A percentile compares a stretch with the other conserved stretches of the same genome.
phyloP scores from a whole-genome alignment of 2,113 vertebrate species.

The Junco hyemalis region DNA sequence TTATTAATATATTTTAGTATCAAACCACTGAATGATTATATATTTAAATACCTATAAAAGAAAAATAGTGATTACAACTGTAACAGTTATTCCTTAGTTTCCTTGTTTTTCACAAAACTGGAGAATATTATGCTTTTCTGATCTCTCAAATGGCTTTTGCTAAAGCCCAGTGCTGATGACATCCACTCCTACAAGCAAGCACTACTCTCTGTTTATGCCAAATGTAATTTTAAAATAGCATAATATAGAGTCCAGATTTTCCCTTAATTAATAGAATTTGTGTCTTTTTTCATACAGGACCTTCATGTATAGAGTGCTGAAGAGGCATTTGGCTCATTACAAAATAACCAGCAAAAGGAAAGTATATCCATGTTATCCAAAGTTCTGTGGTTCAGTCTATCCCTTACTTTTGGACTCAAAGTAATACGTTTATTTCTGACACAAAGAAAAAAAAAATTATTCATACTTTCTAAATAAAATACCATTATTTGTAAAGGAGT shows the following conservation, averaged over 20 bases:
- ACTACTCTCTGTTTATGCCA: neutral
- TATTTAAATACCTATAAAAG: neutral
- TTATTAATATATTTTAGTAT: neutral
- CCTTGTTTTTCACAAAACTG: neutral
- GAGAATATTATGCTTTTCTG: neutral
- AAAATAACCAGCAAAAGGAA: neutral
- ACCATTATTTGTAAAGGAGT: neutral
- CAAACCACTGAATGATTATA: rapidly evolving
- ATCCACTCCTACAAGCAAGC: neutral
- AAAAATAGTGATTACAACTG: neutral
- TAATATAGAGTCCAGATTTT: neutral
- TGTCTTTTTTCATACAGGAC: neutral
- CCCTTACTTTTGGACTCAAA: neutral
- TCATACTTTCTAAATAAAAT: neutral
- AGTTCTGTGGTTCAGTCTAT: neutral
- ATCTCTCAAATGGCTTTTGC: neutral
- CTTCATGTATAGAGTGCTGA: neutral
- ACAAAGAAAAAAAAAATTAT: too few species aligned
- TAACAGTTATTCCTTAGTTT: neutral
- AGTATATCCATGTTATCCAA: neutral
- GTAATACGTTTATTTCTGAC: rapidly evolving
- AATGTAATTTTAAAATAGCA: neutral
- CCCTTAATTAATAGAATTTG: neutral
- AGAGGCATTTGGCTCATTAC: neutral
- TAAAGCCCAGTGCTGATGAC: neutral